phyloP scores from a whole-genome alignment of 2,113 vertebrate genomes.

The Anseranas semipalmata region DNA sequence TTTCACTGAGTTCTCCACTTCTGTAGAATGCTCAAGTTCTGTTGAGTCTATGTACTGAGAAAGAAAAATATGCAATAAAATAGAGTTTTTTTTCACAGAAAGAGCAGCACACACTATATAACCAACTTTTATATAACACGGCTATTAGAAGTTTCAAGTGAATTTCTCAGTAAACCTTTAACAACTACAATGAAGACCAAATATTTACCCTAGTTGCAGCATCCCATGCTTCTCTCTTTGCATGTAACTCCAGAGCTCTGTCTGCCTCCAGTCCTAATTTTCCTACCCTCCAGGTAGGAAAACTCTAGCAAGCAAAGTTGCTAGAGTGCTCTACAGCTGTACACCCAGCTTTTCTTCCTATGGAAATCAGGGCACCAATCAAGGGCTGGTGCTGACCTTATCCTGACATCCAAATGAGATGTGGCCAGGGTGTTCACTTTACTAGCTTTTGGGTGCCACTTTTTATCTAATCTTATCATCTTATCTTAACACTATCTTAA shows the following conservation, averaged over 20 bases:
- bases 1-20: constrained; percentile 77
- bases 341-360: neutral
- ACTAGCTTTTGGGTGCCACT: neutral
- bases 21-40: constrained; percentile 74
- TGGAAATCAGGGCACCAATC: neutral
- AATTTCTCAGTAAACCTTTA: neutral
- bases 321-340: neutral
- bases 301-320: neutral
- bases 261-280: neutral
- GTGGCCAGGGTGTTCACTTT: neutral
- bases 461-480: neutral
- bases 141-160: neutral
- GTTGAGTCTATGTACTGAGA: constrained; percentile 81
- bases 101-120: neutral
- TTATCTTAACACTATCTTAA: too few species aligned
- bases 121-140: neutral
- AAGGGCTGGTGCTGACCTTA: neutral
- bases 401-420: neutral
- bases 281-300: neutral
- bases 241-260: neutral
- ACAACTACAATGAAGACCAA: neutral
- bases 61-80: constrained; percentile 3
- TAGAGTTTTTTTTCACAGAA: neutral
- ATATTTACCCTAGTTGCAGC: neutral
- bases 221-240: neutral